Conservation (phyloP, 2,113 vertebrate species). For the Columba janthina region DNA sequence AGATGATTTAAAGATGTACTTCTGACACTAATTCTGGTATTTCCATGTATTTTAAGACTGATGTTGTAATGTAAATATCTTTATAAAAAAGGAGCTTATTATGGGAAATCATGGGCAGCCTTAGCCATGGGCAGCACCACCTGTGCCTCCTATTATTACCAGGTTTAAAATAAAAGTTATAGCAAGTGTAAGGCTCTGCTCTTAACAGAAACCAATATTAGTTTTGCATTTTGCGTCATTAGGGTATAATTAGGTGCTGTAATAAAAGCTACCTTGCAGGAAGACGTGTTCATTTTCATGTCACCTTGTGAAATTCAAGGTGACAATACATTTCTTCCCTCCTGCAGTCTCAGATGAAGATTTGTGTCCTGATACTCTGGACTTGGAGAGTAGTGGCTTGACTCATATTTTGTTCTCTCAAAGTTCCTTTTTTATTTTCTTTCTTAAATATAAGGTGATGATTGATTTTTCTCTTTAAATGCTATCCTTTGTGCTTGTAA, state of each 20-base stretch:
- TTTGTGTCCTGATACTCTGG: not conserved
- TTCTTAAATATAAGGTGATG: no score
- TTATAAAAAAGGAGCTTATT: not conserved
- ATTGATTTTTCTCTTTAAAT: no score
- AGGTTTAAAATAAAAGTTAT: not conserved
- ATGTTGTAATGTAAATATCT: not conserved
- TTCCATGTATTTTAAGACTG: not conserved
- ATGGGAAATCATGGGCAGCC: not conserved
- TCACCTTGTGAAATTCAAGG: not conserved
- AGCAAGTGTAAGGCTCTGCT: not conserved
- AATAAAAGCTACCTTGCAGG: not conserved
- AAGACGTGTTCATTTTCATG: not conserved
- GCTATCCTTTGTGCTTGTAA: no score
- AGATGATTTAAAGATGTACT: not conserved
- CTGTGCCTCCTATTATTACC: not conserved
- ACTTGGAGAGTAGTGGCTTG: not conserved
- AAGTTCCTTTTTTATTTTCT: no score
- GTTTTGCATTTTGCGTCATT: not conserved
- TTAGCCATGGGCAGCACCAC: not conserved
- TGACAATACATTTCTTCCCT: not conserved
- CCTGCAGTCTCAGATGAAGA: not conserved
- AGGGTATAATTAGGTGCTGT: not conserved
- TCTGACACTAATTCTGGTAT: not conserved
- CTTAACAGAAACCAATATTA: not conserved
- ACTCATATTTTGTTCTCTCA: not conserved